Conservation (phyloP, 2,113 vertebrate species). For the Centropus bengalensis region DNA sequence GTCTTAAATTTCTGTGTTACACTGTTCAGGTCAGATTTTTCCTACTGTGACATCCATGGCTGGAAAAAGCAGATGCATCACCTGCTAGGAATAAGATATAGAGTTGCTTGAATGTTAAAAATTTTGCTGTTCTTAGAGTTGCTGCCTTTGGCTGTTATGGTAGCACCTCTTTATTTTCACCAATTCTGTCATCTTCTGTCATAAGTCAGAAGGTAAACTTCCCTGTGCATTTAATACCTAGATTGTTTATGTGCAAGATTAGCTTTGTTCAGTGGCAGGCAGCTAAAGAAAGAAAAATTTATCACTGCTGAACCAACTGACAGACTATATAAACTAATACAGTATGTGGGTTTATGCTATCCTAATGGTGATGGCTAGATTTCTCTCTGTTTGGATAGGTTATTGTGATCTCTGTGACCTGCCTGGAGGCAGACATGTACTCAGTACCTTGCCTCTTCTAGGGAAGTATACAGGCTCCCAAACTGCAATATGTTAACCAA, state of each 20-base stretch:
- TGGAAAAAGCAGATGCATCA: neutral
- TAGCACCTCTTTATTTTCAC: slow-evolving; percentile 23
- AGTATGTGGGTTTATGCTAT: slow-evolving; percentile 26
- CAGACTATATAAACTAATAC: slow-evolving; percentile 30
- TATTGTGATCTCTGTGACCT: slow-evolving; percentile 34
- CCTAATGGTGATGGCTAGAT: neutral
- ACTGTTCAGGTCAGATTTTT: neutral
- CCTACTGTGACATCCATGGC: neutral
- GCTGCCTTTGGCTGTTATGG: slow-evolving; percentile 57
- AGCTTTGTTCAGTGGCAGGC: slow-evolving; percentile 58
- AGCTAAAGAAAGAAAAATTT: slow-evolving; percentile 50
- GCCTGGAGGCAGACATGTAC: neutral
- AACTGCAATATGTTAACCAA: neutral
- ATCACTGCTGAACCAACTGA: slow-evolving; percentile 35
- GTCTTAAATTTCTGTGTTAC: neutral
- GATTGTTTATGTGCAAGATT: slow-evolving; percentile 62
- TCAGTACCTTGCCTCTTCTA: neutral
- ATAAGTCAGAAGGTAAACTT: slow-evolving; percentile 68
- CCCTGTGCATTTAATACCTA: slow-evolving; percentile 45
- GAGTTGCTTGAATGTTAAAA: slow-evolving; percentile 54
- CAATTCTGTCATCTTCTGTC: slow-evolving; percentile 34
- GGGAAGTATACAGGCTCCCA: neutral
- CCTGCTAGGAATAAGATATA: slow-evolving; percentile 8
- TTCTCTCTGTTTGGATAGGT: slow-evolving; percentile 22
- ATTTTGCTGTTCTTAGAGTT: slow-evolving; percentile 21